phyloP scores from a whole-genome alignment of 2,113 vertebrate species.

The Lutjanus erythropterus region DNA sequence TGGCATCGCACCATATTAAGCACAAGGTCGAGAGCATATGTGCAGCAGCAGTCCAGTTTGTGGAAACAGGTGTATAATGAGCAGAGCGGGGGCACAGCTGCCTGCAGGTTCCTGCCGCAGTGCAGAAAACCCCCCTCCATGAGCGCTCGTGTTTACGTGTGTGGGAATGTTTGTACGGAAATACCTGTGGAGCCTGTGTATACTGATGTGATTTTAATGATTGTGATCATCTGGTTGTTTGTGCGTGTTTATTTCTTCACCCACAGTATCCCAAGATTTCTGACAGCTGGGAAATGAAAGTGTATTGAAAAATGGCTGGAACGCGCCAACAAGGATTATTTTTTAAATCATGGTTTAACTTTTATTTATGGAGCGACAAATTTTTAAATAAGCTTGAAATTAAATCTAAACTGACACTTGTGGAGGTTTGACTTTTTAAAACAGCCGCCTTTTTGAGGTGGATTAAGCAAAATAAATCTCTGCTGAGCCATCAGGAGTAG shows the following conservation, averaged over 20 bases:
- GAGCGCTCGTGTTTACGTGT: neutral
- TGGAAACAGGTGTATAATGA: slow-evolving; percentile 40
- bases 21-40: slow-evolving; percentile 16
- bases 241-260: neutral
- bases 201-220: neutral
- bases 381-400: too few species aligned
- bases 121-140: slow-evolving; percentile 1
- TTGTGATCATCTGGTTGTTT: neutral
- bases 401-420: too few species aligned
- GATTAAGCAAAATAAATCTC: too few species aligned
- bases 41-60: slow-evolving; percentile 19
- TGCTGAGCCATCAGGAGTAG: too few species aligned
- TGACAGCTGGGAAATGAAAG: neutral
- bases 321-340: too few species aligned
- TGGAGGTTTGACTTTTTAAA: too few species aligned
- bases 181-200: slow-evolving; percentile 8
- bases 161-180: slow-evolving; percentile 1
- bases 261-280: neutral
- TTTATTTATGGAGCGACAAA: too few species aligned
- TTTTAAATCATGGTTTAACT: too few species aligned
- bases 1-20: neutral
- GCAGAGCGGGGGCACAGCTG: slow-evolving; percentile 36
- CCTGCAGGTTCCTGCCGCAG: slow-evolving; percentile 36
- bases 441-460: too few species aligned
- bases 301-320: too few species aligned